These are phyloP conservation scores for Tadarida brasiliensis DNA, from an alignment of 2,797 vertebrate genomes.

Conservation along the genomic window DNA sequence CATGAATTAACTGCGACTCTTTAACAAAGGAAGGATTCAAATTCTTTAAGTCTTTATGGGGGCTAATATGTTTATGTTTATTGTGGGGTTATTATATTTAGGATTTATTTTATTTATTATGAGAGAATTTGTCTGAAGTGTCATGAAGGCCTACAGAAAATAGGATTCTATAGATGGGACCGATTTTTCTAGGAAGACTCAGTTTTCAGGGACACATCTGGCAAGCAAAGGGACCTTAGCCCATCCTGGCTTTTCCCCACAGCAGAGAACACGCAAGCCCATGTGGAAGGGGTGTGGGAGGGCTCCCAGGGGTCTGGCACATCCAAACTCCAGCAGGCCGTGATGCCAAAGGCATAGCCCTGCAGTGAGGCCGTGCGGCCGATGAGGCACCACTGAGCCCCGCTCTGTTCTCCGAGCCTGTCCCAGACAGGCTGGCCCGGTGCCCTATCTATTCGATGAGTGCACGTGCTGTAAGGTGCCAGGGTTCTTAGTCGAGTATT, in stretches of 20 bases:
- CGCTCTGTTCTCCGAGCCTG: neutral
- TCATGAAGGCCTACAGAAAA: neutral
- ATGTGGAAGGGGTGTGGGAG: no score
- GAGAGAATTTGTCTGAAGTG: neutral
- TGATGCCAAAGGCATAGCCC: neutral
- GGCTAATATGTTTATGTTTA: neutral
- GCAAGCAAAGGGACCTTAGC: neutral
- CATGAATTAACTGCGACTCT: neutral
- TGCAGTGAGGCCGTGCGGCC: neutral
- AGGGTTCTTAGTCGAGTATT: slow-evolving; percentile 12
- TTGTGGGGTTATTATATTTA: neutral
- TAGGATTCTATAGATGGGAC: neutral
- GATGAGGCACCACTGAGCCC: neutral
- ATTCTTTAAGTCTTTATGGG: neutral
- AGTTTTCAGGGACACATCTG: neutral
- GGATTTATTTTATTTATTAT: neutral
- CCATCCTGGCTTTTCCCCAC: neutral
- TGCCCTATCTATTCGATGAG: neutral
- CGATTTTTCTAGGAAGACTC: neutral
- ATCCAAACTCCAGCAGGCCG: neutral
- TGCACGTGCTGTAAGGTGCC: neutral
- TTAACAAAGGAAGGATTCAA: neutral
- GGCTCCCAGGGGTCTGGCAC: no score
- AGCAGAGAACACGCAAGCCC: neutral
- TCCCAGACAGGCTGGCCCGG: neutral